These are phyloP conservation scores for Oryctes rhinoceros DNA, from an alignment of 1,140 invertebrate genomes.

Conservation along the genomic window DNA sequence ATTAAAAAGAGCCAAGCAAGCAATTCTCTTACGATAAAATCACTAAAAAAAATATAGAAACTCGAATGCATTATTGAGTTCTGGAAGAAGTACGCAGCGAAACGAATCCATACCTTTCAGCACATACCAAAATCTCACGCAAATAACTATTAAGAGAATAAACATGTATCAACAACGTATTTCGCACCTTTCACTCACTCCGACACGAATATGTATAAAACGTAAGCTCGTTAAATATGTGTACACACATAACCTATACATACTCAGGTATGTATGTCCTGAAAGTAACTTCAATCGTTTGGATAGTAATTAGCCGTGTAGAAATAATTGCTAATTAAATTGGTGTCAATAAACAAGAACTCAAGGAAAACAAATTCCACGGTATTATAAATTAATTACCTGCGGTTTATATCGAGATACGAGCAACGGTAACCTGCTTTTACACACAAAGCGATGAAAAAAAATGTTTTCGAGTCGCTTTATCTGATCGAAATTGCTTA, in stretches of 20 bases:
- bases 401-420: slow-evolving; percentile 3
- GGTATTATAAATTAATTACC: slow-evolving; percentile 30
- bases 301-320: slow-evolving; percentile 24
- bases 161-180: background rate
- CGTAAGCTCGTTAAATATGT: background rate
- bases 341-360: slow-evolving; percentile 27
- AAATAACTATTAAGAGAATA: slow-evolving; percentile 12
- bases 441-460: background rate
- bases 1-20: no score
- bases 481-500: background rate
- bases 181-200: slow-evolving; percentile 6
- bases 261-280: background rate
- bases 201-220: background rate
- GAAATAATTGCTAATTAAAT: slow-evolving; percentile 36
- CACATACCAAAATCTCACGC: background rate
- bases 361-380: slow-evolving; percentile 35
- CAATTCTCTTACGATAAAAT: no score
- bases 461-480: background rate
- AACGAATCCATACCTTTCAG: no score
- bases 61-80: no score
- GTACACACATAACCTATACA: background rate
- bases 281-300: background rate
- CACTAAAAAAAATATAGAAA: no score
- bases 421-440: background rate
- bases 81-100: no score